Percentiles rank a stretch among this genome's conserved stretches.
Conservation (phyloP, 1,140 invertebrate species). For the Euborellia annulipes region DNA sequence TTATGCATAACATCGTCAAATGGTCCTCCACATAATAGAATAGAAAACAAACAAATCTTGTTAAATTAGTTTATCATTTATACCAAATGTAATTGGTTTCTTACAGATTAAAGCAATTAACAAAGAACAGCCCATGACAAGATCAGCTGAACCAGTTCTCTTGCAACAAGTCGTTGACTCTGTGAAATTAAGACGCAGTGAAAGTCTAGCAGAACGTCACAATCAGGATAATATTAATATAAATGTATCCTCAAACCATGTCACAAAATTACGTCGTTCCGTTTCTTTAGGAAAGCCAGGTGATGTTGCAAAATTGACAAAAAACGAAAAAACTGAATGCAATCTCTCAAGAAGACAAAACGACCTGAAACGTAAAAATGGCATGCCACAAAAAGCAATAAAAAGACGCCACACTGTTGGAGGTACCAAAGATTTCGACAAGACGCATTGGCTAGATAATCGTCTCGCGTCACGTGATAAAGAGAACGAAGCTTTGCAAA, state of each 20-base stretch:
- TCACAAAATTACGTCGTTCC: no score
- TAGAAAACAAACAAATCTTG: no score
- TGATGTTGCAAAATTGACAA: conserved; percentile 33
- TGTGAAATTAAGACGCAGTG: conserved; percentile 15
- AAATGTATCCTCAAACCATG: no score
- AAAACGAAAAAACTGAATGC: conserved; percentile 66
- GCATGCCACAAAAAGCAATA: conserved; percentile 57
- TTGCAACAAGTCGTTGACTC: neutral
- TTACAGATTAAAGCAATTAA: no score
- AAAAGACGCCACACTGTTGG: conserved; percentile 83
- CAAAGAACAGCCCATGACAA: no score
- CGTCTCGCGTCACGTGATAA: conserved; percentile 32
- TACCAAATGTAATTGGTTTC: no score
- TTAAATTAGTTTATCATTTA: no score
- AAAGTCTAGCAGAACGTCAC: conserved; percentile 9
- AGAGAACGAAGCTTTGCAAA: conserved; percentile 28
- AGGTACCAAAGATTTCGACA: conserved; percentile 69
- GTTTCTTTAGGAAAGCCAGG: neutral
- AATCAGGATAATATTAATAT: no score
- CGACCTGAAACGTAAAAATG: conserved; percentile 48
- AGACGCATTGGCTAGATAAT: conserved; percentile 41
- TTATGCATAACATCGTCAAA: no score
- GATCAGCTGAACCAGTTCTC: neutral
- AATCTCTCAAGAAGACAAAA: conserved; percentile 44
- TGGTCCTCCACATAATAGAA: no score